Evolutionary conservation across 2,888 invertebrate species (phyloP), one percentile per base, ranked within the genome.

Genomic region (Thera britannica): DNA sequence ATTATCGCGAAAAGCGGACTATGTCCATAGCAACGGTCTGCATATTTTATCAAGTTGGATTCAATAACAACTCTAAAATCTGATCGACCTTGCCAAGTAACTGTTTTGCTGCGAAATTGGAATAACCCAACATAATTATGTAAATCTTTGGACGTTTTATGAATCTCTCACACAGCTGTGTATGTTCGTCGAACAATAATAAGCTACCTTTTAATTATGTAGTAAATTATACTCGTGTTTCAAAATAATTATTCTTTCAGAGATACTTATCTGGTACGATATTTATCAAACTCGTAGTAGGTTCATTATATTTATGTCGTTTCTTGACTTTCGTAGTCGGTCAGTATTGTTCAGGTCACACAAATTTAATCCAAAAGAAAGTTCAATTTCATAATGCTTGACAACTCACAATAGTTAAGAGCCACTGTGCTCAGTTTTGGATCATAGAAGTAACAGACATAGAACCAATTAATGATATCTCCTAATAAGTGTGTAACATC

Each of bases 41-140:
- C 52, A 64, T 65, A 58, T 57, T 58, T 58, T 61, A 65, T 58
- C 9, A 52, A 65, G 7, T n/a, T 57, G 58, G 52, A 49, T 5
- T 44, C 48, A 52, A 62, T 44, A 57, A 62, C 58, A 65, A 58
- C 60, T 60, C 49, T 58, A n/a, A 62, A 65, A 59, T 67, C 68
- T 55, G 59, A 74, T 75, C 83, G 89, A 83, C 89, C 88, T 88
- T 88, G 89, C 74, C 75, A 74, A 72, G 78, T 87, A 89, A 87
- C 88, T 86, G 89, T 89, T 85, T 77, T 78, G 74, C 59, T 71
- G 75, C 71, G 70, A 65, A 71, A 69, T 82, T 68, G 82, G 80
- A 82, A 84, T 81, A 83, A 85, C 82, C 84, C 84, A 78, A 70
- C 74, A 75, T 76, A 76, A 81, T 81, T 83, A 85, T 84, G 83